A percentile compares a stretch with the other conserved stretches of the same genome.
These are phyloP conservation scores for Heteropelma amictum DNA, from an alignment of 2,888 invertebrate genomes.

Conservation along the genomic window DNA sequence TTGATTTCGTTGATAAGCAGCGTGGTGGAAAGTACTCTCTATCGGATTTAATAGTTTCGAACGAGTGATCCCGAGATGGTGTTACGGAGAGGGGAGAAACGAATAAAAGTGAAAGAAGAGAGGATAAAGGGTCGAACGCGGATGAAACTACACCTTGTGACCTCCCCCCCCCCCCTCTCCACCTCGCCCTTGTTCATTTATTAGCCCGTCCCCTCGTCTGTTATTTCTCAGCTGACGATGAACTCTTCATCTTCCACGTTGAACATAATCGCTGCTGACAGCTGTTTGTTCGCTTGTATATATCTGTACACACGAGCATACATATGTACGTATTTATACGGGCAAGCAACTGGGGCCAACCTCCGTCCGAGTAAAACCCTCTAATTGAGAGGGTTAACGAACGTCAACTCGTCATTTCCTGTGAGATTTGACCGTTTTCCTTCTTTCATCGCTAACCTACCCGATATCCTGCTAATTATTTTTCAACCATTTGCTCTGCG, in stretches of 20 bases:
- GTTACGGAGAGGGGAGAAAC: too few species aligned
- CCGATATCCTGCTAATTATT: constrained; percentile 18
- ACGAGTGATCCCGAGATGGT: too few species aligned
- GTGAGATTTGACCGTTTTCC: constrained; percentile 76
- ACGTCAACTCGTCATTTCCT: constrained; percentile 76
- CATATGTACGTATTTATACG: too few species aligned
- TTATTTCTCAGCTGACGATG: constrained; percentile 7
- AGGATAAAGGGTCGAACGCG: not conserved
- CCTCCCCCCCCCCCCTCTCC: too few species aligned
- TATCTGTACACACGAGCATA: too few species aligned
- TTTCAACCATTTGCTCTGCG: not conserved
- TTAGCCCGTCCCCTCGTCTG: not conserved
- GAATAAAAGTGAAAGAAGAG: not conserved
- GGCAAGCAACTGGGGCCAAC: constrained; percentile 14
- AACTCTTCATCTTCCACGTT: constrained; percentile 2
- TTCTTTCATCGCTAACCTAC: constrained; percentile 60
- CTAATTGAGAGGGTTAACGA: constrained; percentile 77
- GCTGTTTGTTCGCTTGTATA: constrained; percentile 15
- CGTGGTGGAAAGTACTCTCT: too few species aligned
- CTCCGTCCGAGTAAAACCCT: constrained; percentile 66
- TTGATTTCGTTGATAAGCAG: too few species aligned
- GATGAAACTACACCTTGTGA: constrained; percentile 12
- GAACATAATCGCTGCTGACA: constrained; percentile 26
- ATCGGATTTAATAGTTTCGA: too few species aligned
- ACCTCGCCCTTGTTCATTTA: constrained; percentile 21